Conservation (phyloP, 2,888 invertebrate species). For the Macaria notata region DNA sequence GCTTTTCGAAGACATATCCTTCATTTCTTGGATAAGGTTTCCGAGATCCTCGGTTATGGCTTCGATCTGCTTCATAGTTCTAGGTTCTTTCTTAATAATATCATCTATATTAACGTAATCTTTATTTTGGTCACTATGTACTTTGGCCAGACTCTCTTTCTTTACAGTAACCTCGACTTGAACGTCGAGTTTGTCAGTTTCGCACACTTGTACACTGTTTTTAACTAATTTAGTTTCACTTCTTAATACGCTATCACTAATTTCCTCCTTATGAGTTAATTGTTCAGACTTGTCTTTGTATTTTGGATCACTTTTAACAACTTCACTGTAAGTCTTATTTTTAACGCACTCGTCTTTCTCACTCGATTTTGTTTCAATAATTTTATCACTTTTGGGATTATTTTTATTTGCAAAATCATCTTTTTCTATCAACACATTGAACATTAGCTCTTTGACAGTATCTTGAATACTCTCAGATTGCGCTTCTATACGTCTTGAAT, state of each 20-base stretch:
- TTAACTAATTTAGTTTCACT: constrained; percentile 56
- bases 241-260: constrained; percentile 46
- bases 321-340: constrained; percentile 41
- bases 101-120: constrained; percentile 46
- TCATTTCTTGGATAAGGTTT: constrained; percentile 67
- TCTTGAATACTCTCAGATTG: not conserved
- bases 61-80: constrained; percentile 63
- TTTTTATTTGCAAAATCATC: constrained; percentile 9
- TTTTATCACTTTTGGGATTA: constrained; percentile 14
- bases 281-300: constrained; percentile 52
- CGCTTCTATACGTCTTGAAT: not conserved
- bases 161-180: constrained; percentile 51
- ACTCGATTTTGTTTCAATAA: constrained; percentile 16
- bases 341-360: constrained; percentile 14
- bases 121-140: constrained; percentile 39
- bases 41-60: constrained; percentile 69
- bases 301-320: constrained; percentile 42
- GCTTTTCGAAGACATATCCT: constrained; percentile 49
- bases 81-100: constrained; percentile 43
- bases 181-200: constrained; percentile 48
- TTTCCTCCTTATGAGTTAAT: constrained; percentile 50
- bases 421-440: not conserved
- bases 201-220: constrained; percentile 48
- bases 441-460: constrained; percentile 1
- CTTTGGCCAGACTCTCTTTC: constrained; percentile 43